Evolutionary conservation across 2,113 vertebrate species (phyloP), one percentile per base, ranked within the genome.

Genomic region (Climacteris rufus): DNA sequence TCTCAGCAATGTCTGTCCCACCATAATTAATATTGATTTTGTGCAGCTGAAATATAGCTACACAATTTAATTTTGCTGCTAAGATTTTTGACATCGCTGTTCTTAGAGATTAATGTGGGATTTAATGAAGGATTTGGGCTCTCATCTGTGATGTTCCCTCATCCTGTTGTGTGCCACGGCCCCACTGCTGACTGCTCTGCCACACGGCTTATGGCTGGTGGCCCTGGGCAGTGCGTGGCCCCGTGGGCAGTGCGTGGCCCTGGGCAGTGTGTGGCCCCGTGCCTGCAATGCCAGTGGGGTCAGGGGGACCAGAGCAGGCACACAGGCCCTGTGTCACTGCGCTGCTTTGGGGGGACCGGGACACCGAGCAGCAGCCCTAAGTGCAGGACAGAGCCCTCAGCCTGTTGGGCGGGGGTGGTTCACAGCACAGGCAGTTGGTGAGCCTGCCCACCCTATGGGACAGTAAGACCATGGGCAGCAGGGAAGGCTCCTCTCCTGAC

Each of bases 1-100:
- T 21, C 37, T 2, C 83, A 89, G 80, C 70, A 54, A 45, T 54
- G 77, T 84, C 81, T 95, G 72, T 83, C 93, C 91, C 87, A 12
- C 84, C 40, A 1, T 95, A 96, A 97, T 97, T 94, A 94, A 97
- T 96, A 96, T 96, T 92, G 95, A 96, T 97, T 95, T 91, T 95
- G 57, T 90, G 90, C 92, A 91, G 95, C 94, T 90, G 92, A 97
- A 97, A 97, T 92, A 97, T 65, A 93, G 91, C 87, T 90, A 80
- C 77, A 94, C 64, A 59, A 94, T 94, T 95, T 96, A 96, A 97
- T 96, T 97, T 97, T 95, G 93, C 92, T 94, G 94, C 93, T 97
- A 94, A 96, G 96, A 95, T 95, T 97, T 96, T 94, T 97, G 96
- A 97, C 95, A 93, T 95, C 2, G 53, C 86, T 93, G 90, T 87